Evolutionary conservation across 2,888 invertebrate species (phyloP), one percentile per base, ranked within the genome.

Genomic region (Drosophila ezoana): DNA sequence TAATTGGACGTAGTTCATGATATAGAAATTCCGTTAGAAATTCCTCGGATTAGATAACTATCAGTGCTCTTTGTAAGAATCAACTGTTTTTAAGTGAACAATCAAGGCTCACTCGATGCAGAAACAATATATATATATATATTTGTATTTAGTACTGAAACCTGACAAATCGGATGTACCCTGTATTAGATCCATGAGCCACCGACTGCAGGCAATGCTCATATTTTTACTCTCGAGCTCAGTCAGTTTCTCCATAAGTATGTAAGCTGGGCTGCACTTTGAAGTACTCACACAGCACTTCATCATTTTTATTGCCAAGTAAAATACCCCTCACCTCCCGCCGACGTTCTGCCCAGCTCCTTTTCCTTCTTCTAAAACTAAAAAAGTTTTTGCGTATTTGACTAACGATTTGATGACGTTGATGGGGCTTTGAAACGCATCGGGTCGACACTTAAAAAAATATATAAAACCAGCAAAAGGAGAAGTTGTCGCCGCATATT

Each of bases 401-500:
- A 76, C 83, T 87, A 87, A 87, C 83, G 83, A 85, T 83, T 83
- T 81, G 82, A 83, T 78, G 84, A 80, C 70, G 86, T 80, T 88
- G 84, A 83, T 88, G 72, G 83, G 37, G 60, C 78, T 86, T 79
- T 80, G 72, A 82, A 71, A 67, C 71, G 80, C 83, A 74, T 57
- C 41, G 56, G 28, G 33, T 40, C 18, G 41, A 57, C 67, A 37
- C 4, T 28, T 28, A 28, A 20, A 53, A 20, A 53, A 13, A 33
- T 18, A 43, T 20, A 18, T 11, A 14, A 40, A 38, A 9, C 6
- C 10, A 33, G 40, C 4, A 35, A 5, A 33, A 47, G 20, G 40
- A 38, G 48, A 33, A 43, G 40, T 47, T 61, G 57, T 45, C 44
- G 61, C 32, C 62, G 72, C 65, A 77, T 66, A 73, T 65, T 65